Percentiles rank a stretch among this genome's conserved stretches.
Evolutionary conservation across 2,888 invertebrate species (phyloP).

Genomic region (Mimachlamys varia): DNA sequence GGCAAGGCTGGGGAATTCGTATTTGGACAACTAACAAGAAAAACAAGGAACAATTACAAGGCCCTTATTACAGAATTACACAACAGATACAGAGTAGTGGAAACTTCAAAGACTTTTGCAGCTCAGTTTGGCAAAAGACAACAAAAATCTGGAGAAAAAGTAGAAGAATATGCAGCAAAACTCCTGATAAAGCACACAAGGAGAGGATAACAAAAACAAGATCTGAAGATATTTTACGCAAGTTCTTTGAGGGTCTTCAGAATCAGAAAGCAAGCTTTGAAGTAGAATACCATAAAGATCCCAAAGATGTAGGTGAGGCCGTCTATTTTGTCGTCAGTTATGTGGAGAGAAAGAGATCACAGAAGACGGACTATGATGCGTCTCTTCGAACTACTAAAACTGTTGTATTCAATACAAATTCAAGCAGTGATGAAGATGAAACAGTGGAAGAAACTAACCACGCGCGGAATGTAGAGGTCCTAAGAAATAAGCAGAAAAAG

Average conservation of each 20-base stretch:
- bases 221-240: conserved; percentile 49
- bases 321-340: conserved; percentile 48
- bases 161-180: conserved; percentile 55
- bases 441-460: neutral
- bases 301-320: conserved; percentile 48
- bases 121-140: conserved; percentile 50
- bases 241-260: conserved; percentile 51
- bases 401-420: neutral
- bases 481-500: neutral
- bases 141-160: conserved; percentile 48
- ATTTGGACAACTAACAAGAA: conserved; percentile 46
- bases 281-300: conserved; percentile 51
- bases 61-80: conserved; percentile 50
- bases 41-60: conserved; percentile 36
- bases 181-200: conserved; percentile 54
- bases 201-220: conserved; percentile 46
- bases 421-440: neutral
- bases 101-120: conserved; percentile 52
- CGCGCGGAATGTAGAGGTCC: neutral
- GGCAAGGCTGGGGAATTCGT: conserved; percentile 55
- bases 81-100: conserved; percentile 51
- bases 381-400: neutral
- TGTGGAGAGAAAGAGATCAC: conserved; percentile 28
- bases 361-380: neutral
- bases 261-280: conserved; percentile 48